Percentiles rank a stretch among this genome's conserved stretches.
Evolutionary conservation across 1,140 invertebrate species (phyloP).

Genomic region (Eubasilissa regina): DNA sequence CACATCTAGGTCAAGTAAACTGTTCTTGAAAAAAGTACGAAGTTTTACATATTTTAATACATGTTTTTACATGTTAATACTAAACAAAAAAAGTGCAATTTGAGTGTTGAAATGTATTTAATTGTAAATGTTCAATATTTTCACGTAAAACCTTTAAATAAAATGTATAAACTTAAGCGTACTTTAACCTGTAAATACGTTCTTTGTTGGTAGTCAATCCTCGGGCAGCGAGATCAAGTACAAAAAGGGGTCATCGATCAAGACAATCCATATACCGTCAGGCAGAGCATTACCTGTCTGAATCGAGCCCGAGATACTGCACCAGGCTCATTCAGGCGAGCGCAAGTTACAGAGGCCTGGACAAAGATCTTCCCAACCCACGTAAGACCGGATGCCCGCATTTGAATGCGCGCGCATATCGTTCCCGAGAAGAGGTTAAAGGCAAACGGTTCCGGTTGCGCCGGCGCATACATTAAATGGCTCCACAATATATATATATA

Average conservation of each 20-base stretch:
- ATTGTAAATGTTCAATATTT: no score
- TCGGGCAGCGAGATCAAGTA: neutral
- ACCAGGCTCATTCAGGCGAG: conserved; percentile 44
- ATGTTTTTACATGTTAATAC: no score
- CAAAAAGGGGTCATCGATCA: conserved; percentile 32
- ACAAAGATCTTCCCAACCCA: conserved; percentile 48
- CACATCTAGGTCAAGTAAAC: no score
- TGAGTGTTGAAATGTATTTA: no score
- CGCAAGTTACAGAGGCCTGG: conserved; percentile 28
- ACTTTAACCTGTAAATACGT: neutral
- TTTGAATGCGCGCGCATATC: conserved; percentile 49
- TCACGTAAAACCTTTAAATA: no score
- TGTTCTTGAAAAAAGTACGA: no score
- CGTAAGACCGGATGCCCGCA: conserved; percentile 56
- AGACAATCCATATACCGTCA: conserved; percentile 11
- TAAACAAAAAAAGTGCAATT: no score
- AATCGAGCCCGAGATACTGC: conserved; percentile 20
- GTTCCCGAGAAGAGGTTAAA: conserved; percentile 29
- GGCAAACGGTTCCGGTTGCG: conserved; percentile 55
- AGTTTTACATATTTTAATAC: no score
- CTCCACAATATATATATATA: conserved; percentile 16
- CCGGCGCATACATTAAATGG: conserved; percentile 55
- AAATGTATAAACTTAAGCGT: no score
- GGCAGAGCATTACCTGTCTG: conserved; percentile 24
- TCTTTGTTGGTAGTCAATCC: conserved; percentile 18